These are phyloP conservation scores for Graphium colonna DNA, from an alignment of 2,888 invertebrate genomes.

Conservation along the genomic window DNA sequence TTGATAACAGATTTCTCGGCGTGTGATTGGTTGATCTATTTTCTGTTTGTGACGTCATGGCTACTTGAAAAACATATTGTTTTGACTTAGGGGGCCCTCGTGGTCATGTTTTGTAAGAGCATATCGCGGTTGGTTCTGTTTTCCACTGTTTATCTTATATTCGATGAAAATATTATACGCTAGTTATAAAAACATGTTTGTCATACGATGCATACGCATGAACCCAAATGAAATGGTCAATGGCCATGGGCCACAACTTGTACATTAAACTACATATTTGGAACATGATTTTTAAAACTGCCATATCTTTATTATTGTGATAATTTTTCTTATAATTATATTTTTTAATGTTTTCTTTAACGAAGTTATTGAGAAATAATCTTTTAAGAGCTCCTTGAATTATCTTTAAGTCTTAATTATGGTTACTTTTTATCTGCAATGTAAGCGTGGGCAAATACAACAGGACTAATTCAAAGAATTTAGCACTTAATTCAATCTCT, in stretches of 20 bases:
- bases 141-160: constrained; percentile 73
- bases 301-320: too few relatives aligned
- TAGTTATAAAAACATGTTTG: constrained; percentile 58
- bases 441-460: too few relatives aligned
- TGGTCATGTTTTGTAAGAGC: constrained; percentile 62
- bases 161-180: constrained; percentile 72
- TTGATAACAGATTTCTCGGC: constrained; percentile 49
- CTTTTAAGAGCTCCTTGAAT: too few relatives aligned
- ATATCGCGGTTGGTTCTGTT: constrained; percentile 57
- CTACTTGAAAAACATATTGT: constrained; percentile 69
- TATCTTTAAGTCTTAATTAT: too few relatives aligned
- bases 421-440: too few relatives aligned
- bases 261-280: too few relatives aligned
- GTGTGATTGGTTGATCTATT: constrained; percentile 46
- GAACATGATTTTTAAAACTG: not conserved
- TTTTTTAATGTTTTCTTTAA: too few relatives aligned
- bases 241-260: not conserved
- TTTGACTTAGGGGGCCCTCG: constrained; percentile 52
- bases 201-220: constrained; percentile 32
- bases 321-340: too few relatives aligned
- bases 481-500: too few relatives aligned
- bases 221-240: not conserved
- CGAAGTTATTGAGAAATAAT: too few relatives aligned
- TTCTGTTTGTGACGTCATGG: constrained; percentile 56
- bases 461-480: too few relatives aligned